Evolutionary conservation across 2,888 invertebrate species (phyloP).

Genomic region (Electrophaes corylata): DNA sequence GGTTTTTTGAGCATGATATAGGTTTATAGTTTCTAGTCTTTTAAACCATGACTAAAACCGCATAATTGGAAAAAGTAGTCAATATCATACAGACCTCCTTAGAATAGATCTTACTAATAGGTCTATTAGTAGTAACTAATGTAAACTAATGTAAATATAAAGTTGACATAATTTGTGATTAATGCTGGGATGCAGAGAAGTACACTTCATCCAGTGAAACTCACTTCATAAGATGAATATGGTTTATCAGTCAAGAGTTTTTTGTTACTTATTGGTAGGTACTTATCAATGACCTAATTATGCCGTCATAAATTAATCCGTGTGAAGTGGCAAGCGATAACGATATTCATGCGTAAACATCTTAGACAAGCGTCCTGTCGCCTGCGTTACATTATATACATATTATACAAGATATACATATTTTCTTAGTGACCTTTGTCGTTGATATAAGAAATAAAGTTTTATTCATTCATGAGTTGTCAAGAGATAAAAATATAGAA

Average conservation of each 20-base stretch:
- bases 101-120: background rate
- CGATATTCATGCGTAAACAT: conserved; percentile 11
- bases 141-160: background rate
- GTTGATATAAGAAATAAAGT: too few relatives aligned
- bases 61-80: too few relatives aligned
- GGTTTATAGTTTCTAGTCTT: too few relatives aligned
- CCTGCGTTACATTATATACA: background rate
- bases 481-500: too few relatives aligned
- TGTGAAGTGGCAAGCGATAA: conserved; percentile 24
- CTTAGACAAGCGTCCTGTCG: background rate
- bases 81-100: background rate
- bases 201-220: background rate
- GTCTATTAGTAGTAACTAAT: background rate
- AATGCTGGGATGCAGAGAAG: background rate
- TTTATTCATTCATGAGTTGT: too few relatives aligned
- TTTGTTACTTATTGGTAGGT: conserved; percentile 6
- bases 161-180: background rate
- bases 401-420: too few relatives aligned
- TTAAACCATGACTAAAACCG: too few relatives aligned
- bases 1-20: too few relatives aligned
- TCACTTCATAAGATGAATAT: too few relatives aligned
- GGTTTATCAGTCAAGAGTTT: conserved; percentile 5
- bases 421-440: background rate
- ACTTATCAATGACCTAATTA: conserved; percentile 32
- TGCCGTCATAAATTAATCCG: conserved; percentile 25